Evolutionary conservation across 1,140 invertebrate genomes (phyloP).

Genomic region (Drosophila triauraria): DNA sequence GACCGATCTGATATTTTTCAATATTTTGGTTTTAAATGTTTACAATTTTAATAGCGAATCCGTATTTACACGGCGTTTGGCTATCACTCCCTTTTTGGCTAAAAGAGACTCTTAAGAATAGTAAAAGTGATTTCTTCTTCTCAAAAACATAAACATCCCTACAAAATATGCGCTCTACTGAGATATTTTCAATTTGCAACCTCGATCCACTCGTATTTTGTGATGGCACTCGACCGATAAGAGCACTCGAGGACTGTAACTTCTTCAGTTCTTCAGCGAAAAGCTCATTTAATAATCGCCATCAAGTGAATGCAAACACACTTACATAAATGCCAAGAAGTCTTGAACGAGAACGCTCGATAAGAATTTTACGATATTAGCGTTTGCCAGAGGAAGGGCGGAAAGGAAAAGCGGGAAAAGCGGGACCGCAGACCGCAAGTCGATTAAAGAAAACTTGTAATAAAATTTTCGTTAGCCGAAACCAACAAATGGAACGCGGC

Average conservation of each 20-base stretch:
- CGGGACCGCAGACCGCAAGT: conserved; percentile 61
- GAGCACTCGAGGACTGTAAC: background rate
- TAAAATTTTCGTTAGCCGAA: conserved; percentile 76
- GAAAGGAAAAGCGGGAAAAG: conserved; percentile 12
- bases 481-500: conserved; percentile 66
- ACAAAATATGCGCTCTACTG: background rate
- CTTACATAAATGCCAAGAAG: conserved; percentile 19
- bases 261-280: background rate
- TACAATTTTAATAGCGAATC: no score
- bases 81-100: no score
- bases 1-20: no score
- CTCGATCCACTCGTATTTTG: background rate
- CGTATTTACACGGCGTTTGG: no score
- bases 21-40: no score
- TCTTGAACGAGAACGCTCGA: conserved; percentile 7
- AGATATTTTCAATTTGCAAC: background rate
- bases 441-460: conserved; percentile 80
- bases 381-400: conserved; percentile 18
- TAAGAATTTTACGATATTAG: conserved; percentile 64
- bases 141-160: background rate
- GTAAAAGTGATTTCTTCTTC: background rate
- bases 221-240: conserved; percentile 15
- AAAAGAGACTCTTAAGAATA: no score
- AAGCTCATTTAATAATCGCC: conserved; percentile 7
- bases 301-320: conserved; percentile 19